phyloP scores from a whole-genome alignment of 2,888 invertebrate species.

The Nomada ferruginata region DNA sequence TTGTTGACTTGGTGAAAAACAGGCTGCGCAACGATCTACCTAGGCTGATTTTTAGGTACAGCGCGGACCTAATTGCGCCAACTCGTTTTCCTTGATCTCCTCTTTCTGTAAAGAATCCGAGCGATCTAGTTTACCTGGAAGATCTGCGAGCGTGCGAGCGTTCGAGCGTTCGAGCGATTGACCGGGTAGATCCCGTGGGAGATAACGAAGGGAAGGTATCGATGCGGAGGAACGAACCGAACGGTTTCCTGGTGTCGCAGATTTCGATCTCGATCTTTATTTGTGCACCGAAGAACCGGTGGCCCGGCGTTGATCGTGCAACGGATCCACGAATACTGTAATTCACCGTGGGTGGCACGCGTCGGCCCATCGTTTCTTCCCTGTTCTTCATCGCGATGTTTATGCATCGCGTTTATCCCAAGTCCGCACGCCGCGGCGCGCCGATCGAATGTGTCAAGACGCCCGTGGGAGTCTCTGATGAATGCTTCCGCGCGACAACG shows the following conservation, averaged over 20 bases:
- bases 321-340: constrained; percentile 67
- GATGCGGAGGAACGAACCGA: constrained; percentile 40
- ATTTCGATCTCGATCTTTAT: constrained; percentile 52
- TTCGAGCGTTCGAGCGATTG: constrained; percentile 46
- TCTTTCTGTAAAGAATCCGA: not conserved
- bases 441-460: constrained; percentile 32
- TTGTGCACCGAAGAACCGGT: constrained; percentile 40
- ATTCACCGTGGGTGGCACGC: constrained; percentile 77
- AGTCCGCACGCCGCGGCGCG: constrained; percentile 39
- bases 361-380: constrained; percentile 55
- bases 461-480: constrained; percentile 7
- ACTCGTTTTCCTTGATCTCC: too few relatives aligned
- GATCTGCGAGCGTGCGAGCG: constrained; percentile 41
- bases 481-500: constrained; percentile 38
- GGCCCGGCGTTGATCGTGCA: constrained; percentile 58
- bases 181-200: constrained; percentile 38
- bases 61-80: too few relatives aligned
- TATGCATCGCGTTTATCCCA: constrained; percentile 52
- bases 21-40: too few relatives aligned
- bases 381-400: constrained; percentile 51
- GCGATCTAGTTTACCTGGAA: not conserved
- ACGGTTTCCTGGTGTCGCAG: constrained; percentile 49
- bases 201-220: constrained; percentile 46
- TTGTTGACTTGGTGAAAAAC: too few relatives aligned
- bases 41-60: too few relatives aligned